Base-by-base conservation (phyloP, 2,797 vertebrate genomes). In the Eptatretus atami region DNA sequence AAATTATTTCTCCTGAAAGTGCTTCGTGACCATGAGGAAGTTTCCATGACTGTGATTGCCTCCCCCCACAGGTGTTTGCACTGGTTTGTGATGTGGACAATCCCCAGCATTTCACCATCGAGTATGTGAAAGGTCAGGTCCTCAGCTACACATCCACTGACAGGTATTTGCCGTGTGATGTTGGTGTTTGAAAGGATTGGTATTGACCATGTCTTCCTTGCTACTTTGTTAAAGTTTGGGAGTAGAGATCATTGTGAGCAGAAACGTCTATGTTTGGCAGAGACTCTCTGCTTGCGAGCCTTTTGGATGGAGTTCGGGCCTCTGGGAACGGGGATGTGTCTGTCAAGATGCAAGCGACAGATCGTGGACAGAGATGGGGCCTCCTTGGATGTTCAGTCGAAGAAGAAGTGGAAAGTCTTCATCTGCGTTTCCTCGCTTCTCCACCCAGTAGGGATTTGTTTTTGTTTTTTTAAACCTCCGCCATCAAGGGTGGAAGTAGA, bases 251-350 rank as follows among this genome's bases (percentile, higher is more conserved):
- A 44, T 44, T 44, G 31, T 44, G 31, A 44, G 31, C 31, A n/a
- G n/a, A n/a, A n/a, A 12, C 57, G 15, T 13, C 1, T 65, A 63
- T 65, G 15, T 69, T 69, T 9, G 68, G 6, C 69, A 98, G 90
- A 76, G 92, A 96, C 75, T 92, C 92, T 15, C 77, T 98, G 65
- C 70, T 96, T 73, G 90, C 92, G 69, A 96, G 92, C 71, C 74
- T 98, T 53, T 76, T 98, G 63, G 92, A 98, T 74, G 86, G 90
- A 67, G 92, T 96, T 63, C 80, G 92, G 69, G 92, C 92, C 1
- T 98, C 92, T 65, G 92, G 92, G 63, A 98, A 98, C 71, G 79
- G 92, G 71, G 92, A 98, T 64, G 82, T 98, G 63, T 98, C 90
- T 71, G 92, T 95, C 64, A 96, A 95, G 75, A 96, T 98, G 87